Evolutionary conservation across 2,888 invertebrate genomes (phyloP), one percentile per base, ranked within the genome.

Genomic region (Eledone cirrhosa): DNA sequence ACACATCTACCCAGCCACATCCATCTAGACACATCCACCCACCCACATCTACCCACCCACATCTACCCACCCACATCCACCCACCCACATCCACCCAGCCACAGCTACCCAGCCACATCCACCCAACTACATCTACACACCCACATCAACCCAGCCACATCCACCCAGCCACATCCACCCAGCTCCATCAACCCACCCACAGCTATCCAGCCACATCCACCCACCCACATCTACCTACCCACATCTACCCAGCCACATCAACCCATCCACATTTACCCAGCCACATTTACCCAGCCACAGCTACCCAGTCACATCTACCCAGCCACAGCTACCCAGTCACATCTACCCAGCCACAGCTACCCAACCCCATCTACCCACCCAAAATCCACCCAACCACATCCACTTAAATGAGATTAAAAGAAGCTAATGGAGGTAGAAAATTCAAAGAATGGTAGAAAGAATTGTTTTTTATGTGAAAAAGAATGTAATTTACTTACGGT

Each of bases 1-100:
- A 69, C 24, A 69, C 69, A 69, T 69, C 13, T 69, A 69, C 24
- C 24, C 69, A 69, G 16, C 13, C 24, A 41, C 33, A 76, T 48
- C 13, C 76, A 76, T 48, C 13, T 31, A 31, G 13, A 76, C 33
- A 76, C 41, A 41, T 31, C n/a, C n/a, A n/a, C n/a, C n/a, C n/a
- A n/a, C n/a, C n/a, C n/a, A n/a, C n/a, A n/a, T n/a, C n/a, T n/a
- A n/a, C n/a, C n/a, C n/a, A n/a, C n/a, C n/a, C n/a, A n/a, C n/a
- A n/a, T n/a, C n/a, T n/a, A n/a, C n/a, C n/a, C n/a, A n/a, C n/a
- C n/a, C n/a, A n/a, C n/a, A n/a, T n/a, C n/a, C n/a, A n/a, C n/a
- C n/a, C n/a, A n/a, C n/a, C n/a, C n/a, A n/a, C n/a, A n/a, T n/a
- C n/a, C n/a, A n/a, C n/a, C n/a, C n/a, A n/a, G n/a, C n/a, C n/a